A percentile compares a stretch with the other conserved stretches of the same genome.
Evolutionary conservation across 1,140 invertebrate species (phyloP).

Genomic region (Megathymus violae): DNA sequence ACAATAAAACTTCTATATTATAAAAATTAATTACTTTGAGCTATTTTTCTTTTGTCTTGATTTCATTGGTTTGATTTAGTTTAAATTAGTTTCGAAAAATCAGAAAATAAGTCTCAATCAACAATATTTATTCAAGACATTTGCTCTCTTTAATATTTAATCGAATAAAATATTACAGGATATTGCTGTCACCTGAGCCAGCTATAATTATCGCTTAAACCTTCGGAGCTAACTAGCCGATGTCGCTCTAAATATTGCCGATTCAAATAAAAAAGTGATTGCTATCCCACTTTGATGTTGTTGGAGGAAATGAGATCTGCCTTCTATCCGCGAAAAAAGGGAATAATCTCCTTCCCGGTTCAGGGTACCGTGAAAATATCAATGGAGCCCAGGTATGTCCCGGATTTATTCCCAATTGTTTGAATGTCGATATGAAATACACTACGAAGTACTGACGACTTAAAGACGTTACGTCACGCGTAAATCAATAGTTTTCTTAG

Average conservation of each 20-base stretch:
- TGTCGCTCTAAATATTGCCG: conserved; percentile 77
- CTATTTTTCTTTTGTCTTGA: no score
- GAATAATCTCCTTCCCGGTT: conserved; percentile 76
- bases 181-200: conserved; percentile 23
- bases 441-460: no score
- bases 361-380: conserved; percentile 56
- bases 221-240: conserved; percentile 65
- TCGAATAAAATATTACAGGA: conserved; percentile 20
- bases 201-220: conserved; percentile 52
- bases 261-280: conserved; percentile 80
- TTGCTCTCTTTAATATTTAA: conserved; percentile 13
- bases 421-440: no score
- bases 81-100: background rate
- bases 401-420: background rate
- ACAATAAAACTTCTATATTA: no score
- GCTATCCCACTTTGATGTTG: conserved; percentile 81
- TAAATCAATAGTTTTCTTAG: no score
- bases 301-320: conserved; percentile 81
- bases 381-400: conserved; percentile 36
- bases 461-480: no score
- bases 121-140: conserved; percentile 2
- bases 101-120: conserved; percentile 6
- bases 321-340: conserved; percentile 79
- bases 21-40: no score
- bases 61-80: no score